phyloP scores from a whole-genome alignment of 35 echinoderm and acorn worm genomes.

The Anneissia japonica region DNA sequence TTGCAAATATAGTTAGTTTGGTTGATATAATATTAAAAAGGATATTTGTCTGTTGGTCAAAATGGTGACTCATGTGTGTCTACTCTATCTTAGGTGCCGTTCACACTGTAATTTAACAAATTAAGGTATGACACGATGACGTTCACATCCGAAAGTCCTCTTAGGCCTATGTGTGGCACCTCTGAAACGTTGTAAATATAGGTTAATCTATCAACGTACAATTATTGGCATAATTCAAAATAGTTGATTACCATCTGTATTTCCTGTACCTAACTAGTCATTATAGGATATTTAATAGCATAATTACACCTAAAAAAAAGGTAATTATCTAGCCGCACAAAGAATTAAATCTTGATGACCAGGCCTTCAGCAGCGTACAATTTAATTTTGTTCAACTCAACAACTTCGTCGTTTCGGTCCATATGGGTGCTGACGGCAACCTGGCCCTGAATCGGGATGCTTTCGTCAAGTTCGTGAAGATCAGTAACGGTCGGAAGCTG shows the following conservation, averaged over 20 bases:
- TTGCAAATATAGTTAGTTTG: too few relatives aligned
- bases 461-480: conserved; percentile 26
- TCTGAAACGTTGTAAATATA: too few relatives aligned
- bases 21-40: too few relatives aligned
- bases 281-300: neutral
- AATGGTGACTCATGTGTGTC: too few relatives aligned
- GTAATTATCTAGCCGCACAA: neutral
- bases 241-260: neutral
- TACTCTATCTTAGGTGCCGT: too few relatives aligned
- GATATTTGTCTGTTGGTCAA: too few relatives aligned
- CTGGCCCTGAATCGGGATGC: conserved; percentile 57
- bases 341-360: conserved; percentile 21
- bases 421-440: conserved; percentile 38
- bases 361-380: conserved; percentile 60
- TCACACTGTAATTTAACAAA: too few relatives aligned
- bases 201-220: neutral
- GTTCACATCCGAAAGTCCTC: too few relatives aligned
- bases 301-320: neutral
- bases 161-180: too few relatives aligned
- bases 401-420: conserved; percentile 12
- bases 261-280: neutral
- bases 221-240: neutral
- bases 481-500: conserved; percentile 14
- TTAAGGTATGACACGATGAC: too few relatives aligned
- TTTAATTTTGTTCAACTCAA: conserved; percentile 74